Evolutionary conservation across 2,888 invertebrate species (phyloP).

Genomic region (Vesta saturnalis): DNA sequence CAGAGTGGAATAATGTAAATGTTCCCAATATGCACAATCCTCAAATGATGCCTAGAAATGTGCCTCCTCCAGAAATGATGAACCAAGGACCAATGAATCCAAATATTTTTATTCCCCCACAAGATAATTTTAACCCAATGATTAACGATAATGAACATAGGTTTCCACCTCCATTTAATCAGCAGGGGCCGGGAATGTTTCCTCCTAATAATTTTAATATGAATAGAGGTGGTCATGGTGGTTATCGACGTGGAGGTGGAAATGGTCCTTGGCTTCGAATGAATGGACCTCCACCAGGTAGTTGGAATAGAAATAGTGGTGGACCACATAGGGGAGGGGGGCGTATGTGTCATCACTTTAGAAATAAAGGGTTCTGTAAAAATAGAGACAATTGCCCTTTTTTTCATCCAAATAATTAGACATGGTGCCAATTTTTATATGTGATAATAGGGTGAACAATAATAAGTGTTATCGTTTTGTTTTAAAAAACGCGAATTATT

Average conservation of each 20-base stretch:
- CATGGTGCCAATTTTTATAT: background rate
- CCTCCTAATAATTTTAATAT: constrained; percentile 60
- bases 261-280: constrained; percentile 67
- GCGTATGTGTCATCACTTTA: constrained; percentile 79
- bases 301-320: constrained; percentile 55
- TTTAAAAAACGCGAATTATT: constrained; percentile 17
- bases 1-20: constrained; percentile 63
- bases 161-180: constrained; percentile 63
- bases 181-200: constrained; percentile 59
- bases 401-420: constrained; percentile 71
- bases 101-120: constrained; percentile 61
- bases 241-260: constrained; percentile 61
- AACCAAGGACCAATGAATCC: constrained; percentile 55
- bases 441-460: background rate
- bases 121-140: constrained; percentile 60
- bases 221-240: constrained; percentile 46
- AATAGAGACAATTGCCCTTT: constrained; percentile 86
- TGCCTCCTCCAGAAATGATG: constrained; percentile 61
- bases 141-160: constrained; percentile 56
- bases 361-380: constrained; percentile 82
- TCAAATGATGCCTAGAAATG: constrained; percentile 56
- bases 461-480: background rate
- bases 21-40: constrained; percentile 42
- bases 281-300: constrained; percentile 49
- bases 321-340: constrained; percentile 60